A percentile compares a stretch with the other conserved stretches of the same genome.
phyloP scores from a whole-genome alignment of 2,113 vertebrate species.

The Seriola quinqueradiata region DNA sequence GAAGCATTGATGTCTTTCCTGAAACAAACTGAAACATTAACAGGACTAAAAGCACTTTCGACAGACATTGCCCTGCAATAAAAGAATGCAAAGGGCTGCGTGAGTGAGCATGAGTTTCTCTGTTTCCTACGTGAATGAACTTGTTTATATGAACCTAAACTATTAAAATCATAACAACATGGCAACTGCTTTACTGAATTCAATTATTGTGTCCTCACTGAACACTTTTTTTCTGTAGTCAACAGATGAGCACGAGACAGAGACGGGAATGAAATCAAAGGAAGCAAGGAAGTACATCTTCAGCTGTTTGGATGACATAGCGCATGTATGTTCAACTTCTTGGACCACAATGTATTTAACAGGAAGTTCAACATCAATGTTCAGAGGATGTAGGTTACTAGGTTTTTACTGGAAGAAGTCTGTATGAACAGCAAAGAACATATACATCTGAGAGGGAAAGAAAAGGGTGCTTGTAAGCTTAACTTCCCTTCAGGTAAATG shows the following conservation, averaged over 20 bases:
- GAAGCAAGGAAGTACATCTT: constrained; percentile 99
- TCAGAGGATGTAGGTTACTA: constrained; percentile 36
- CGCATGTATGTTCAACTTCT: constrained; percentile 89
- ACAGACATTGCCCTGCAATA: not conserved
- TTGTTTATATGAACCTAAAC: not conserved
- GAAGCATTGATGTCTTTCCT: not conserved
- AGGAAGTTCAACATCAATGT: constrained; percentile 43
- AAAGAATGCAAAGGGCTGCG: not conserved
- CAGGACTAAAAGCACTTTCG: not conserved
- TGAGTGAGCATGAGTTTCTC: not conserved
- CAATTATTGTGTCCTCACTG: not conserved
- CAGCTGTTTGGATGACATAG: constrained; percentile 98
- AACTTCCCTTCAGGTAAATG: constrained; percentile 27
- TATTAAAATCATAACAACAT: not conserved
- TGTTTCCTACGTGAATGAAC: not conserved
- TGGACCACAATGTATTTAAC: constrained; percentile 16
- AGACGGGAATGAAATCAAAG: constrained; percentile 99
- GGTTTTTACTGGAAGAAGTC: constrained; percentile 41
- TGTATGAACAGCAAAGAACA: constrained; percentile 14
- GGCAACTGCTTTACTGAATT: constrained; percentile 2
- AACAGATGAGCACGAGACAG: constrained; percentile 96
- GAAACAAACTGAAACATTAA: not conserved
- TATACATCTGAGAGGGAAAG: constrained; percentile 18
- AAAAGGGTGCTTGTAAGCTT: not conserved
- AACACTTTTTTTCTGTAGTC: constrained; percentile 84